Base-by-base conservation (phyloP, 2,113 vertebrate species). In the Heterochromis multidens region DNA sequence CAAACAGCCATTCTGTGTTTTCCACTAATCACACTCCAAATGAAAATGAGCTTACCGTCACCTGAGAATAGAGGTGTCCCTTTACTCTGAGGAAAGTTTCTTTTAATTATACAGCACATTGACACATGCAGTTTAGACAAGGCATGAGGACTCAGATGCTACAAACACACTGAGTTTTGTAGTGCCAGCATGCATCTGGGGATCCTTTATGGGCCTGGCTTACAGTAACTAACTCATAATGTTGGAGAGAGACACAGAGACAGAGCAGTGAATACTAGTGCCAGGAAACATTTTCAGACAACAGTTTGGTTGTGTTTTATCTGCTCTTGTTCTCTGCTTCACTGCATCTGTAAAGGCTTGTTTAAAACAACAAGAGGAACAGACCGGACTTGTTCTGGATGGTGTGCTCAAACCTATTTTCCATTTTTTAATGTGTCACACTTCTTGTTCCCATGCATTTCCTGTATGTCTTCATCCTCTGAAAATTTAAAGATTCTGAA, bases 181-280 rank as follows among this genome's bases (percentile, higher is more conserved):
- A 60, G 65, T 58, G 90, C 91, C 90, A 92, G 91, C 57, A 21
- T 52, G 80, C 79, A 79, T 72, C 87, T 16, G 33, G 90, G 91
- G 89, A 92, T 81, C 88, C 19, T 72, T 93, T 90, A 91, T 43
- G 43, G 82, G 78, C 62, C 84, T 56, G 85, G 90, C 85, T 89
- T 85, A 87, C 65, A 87, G 83, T 91, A 91, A 90, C 83, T 78
- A 70, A 72, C 90, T 90, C 88, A 85, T 91, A 86, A 91, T 82
- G 79, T 83, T 40, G 80, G 61, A 78, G 57, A 72, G 78, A 83
- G 79, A 49, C 40, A 40, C 35, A 59, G 19, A 63, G 77, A 58
- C 80, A 80, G 61, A 87, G 77, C 54, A 79, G 84, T 3, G 5
- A 57, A 79, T 35, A 21, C 11, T 10, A 14, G 52, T 87, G 92